A percentile compares a stretch with the other conserved stretches of the same genome.
Evolutionary conservation across 2,888 invertebrate species (phyloP).

Genomic region (Antitype chi): DNA sequence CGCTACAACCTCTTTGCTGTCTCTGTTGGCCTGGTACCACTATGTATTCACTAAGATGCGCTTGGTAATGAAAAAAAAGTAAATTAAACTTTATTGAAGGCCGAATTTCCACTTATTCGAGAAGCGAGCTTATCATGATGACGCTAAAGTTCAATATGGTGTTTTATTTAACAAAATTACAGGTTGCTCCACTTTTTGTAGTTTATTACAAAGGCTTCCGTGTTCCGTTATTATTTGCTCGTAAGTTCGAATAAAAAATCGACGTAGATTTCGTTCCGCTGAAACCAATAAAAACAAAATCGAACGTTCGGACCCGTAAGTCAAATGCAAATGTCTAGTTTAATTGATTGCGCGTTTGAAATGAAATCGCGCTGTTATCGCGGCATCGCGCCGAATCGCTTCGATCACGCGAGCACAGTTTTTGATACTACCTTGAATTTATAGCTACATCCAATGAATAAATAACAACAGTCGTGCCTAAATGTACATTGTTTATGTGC

Average conservation of each 20-base stretch:
- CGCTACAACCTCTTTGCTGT: constrained; percentile 74
- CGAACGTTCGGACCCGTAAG: constrained; percentile 59
- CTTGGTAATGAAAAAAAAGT: constrained; percentile 84
- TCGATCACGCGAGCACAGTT: constrained; percentile 72
- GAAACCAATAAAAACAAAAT: constrained; percentile 64
- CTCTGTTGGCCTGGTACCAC: constrained; percentile 86
- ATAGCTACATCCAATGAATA: constrained; percentile 65
- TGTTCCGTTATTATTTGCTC: constrained; percentile 57
- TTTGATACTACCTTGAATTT: constrained; percentile 70
- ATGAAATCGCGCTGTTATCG: constrained; percentile 70
- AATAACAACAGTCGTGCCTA: constrained; percentile 53
- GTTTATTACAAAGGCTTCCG: constrained; percentile 52
- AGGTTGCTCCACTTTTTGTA: constrained; percentile 73
- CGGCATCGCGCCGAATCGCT: constrained; percentile 66
- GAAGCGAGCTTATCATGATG: constrained; percentile 49
- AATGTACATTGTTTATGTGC: constrained; percentile 48
- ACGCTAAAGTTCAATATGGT: constrained; percentile 57
- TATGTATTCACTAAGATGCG: constrained; percentile 88
- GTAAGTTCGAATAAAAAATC: constrained; percentile 48
- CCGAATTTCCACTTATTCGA: constrained; percentile 51
- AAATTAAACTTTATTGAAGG: constrained; percentile 76
- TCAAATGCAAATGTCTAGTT: constrained; percentile 66
- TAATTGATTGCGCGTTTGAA: constrained; percentile 72
- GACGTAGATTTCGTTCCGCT: constrained; percentile 38
- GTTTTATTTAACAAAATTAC: constrained; percentile 63